Evolutionary conservation across 1,140 invertebrate species (phyloP), one percentile per base, ranked within the genome.

Genomic region (Heliconius congener): DNA sequence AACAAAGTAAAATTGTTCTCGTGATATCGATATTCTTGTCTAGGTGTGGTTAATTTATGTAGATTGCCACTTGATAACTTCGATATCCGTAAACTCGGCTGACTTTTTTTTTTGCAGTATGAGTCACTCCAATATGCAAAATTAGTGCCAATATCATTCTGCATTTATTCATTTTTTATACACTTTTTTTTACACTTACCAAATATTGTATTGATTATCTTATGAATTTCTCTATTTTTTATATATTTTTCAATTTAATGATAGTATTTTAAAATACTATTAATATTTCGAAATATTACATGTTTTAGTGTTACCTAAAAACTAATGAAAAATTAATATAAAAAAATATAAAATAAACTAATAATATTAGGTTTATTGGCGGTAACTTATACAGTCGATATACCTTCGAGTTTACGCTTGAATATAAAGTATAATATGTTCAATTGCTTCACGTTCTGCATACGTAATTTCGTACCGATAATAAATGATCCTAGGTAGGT

Each of bases 31-130:
- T 72, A n/a, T 72, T 72, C 34, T 72, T n/a, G 19, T 37, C 71
- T 72, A 42, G 71, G 71, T 72, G 71, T 42, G 71, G 71, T 72
- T 72, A 72, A 72, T 72, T 72, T 72, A 42, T 72, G 71, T 72
- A 37, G 19, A 72, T 72, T 72, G 39, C 39, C 19, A 30, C 19
- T 76, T 34, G 57, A 70, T 70, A 76, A 71, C 37, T 11, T 71
- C 23, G 39, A 76, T 27, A 72, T 39, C 39, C 71, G 71, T 42
- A 72, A 72, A 72, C 71, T 72, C 30, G 11, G 13, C 27, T 66
- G 60, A 4, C 55, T 57, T 30, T 27, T 60, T 60, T 34, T 60
- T 66, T 30, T 66, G 11, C 11, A 18, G 11, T 5, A 60, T 76
- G 74, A 76, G 23, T 76, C 74, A 76, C 16, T 71, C 27, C 27